phyloP scores from a whole-genome alignment of 2,113 vertebrate genomes.

The Myanophis thanlyinensis region DNA sequence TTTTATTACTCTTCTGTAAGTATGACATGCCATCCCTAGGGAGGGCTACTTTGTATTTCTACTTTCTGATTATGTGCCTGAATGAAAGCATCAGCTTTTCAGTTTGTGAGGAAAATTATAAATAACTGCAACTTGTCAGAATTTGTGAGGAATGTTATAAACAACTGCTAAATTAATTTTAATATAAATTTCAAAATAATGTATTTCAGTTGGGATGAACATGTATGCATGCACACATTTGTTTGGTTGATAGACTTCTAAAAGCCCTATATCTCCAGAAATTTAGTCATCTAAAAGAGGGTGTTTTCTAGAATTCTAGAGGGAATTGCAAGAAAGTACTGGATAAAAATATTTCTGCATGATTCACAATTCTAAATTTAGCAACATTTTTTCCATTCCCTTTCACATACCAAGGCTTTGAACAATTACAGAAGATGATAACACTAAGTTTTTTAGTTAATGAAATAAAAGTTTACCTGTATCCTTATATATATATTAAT shows the following conservation, averaged over 20 bases:
- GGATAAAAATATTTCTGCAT: neutral
- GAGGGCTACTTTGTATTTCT: neutral
- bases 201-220: neutral
- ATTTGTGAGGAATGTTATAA: neutral
- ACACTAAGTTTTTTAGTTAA: neutral
- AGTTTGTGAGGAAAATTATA: neutral
- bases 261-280: neutral
- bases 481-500: neutral
- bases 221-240: neutral
- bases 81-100: neutral
- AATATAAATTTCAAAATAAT: neutral
- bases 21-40: neutral
- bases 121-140: neutral
- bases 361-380: neutral
- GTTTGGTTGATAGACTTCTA: neutral
- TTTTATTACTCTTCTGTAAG: neutral
- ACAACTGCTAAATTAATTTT: neutral
- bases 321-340: neutral
- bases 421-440: neutral
- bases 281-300: neutral
- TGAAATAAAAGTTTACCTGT: neutral
- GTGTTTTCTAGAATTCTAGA: neutral
- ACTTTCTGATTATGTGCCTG: neutral
- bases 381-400: neutral
- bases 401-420: neutral